Base-by-base conservation (phyloP, 1,140 invertebrate genomes). In the Drosophila gunungcola region DNA sequence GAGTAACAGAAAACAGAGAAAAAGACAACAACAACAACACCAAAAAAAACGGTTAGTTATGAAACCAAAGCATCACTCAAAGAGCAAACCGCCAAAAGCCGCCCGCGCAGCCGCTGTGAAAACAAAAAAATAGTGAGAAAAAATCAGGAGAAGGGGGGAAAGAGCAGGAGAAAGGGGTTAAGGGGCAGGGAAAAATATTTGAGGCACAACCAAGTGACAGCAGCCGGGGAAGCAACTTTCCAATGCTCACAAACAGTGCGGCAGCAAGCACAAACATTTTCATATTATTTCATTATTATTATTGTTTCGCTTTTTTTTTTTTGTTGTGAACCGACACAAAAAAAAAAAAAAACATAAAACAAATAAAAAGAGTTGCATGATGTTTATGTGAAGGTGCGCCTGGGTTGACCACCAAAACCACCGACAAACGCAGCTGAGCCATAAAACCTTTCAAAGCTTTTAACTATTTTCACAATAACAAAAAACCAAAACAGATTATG, bases 11-110 rank as follows among this genome's bases (percentile, higher is more conserved):
- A 36, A 39, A 29, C 54, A 76, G 38, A 55, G 73, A 38, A 36
- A 39, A 29, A 62, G 38, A 55, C 46, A 60, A 77, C 52, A 57
- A 21, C 16, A 21, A 21, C n/a, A n/a, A n/a, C n/a, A n/a, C n/a
- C n/a, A n/a, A 21, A 21, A 21, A 72, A 84, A 85, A 85, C 76
- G 58, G 83, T 88, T 86, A 88, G 83, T 88, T 86, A 88, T 86
- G 83, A 86, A 86, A 86, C 83, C 83, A 74, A 86, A 86, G 83
- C 83, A 86, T 86, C 83, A 86, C 84, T 86, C 83, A 86, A 88
- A 86, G 79, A 55, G 21, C 79, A 49, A 58, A 67, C 82, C 82
- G 77, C 82, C 68, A 60, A 77, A 80, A 88, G 83, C 75, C 83
- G 83, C 83, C 83, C 83, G 83, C 83, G 64, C 83, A 65, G 76